Base-by-base conservation (phyloP, 1,140 invertebrate genomes). In the Saxidomus purpurata region DNA sequence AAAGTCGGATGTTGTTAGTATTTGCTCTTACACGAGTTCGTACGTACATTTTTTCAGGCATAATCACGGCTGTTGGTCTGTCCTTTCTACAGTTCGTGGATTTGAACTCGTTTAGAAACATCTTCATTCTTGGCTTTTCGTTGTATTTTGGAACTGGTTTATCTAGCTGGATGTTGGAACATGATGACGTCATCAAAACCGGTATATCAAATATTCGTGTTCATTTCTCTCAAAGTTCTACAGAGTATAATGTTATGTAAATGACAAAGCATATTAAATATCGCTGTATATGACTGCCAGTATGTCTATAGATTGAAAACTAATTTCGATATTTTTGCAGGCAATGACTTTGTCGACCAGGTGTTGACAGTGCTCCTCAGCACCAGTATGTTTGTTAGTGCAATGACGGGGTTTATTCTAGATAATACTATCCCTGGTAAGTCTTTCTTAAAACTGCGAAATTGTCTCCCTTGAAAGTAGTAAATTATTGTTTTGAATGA, bases 101-200 rank as follows among this genome's bases (percentile, higher is more conserved):
- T 93, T 95, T 98, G 63, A 98, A 98, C 93, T 98, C 97, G n/a
- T 97, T 98, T 25, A 89, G 96, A 77, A 98, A 99, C 96, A 96
- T 98, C 11, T 98, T 98, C 94, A 98, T 98, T 77, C 96, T 98
- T 11, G 98, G 98, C 22, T 97, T 98, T 91, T 98, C 98, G 13
- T 96, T 98, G 61, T 98, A 98, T 95, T 98, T 98, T 91, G 98
- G 98, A 15, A 93, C 98, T 95, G 96, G 97, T 1, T 94, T 98
- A 63, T 97, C 98, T 0, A 97, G 97, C 85, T 98, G 98, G 98
- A 83, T 94, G 36, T 52, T 97, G 15, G 15, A 80, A 49, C 95
- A 98, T 95, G 96, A 97, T 6, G 96, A 96, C 2, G 96, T 96
- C 19, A 97, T 98, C 40, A 93, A 97, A 80, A 98, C 97, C 0